Conservation (phyloP, 1,140 invertebrate species). For the Drosophila triauraria region DNA sequence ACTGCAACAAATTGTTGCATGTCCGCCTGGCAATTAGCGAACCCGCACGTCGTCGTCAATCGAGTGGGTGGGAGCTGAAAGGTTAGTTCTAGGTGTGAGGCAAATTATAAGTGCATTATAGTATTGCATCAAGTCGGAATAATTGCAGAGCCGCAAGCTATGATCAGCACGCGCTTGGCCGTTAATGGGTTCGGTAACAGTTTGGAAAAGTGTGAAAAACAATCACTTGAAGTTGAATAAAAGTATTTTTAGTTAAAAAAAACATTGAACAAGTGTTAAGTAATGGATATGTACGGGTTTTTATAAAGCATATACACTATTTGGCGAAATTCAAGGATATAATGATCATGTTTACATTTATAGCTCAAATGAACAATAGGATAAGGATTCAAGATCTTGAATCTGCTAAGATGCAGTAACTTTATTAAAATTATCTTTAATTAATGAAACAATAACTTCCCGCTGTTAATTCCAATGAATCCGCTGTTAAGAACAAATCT, state of each 20-base stretch:
- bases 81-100: conserved; percentile 36
- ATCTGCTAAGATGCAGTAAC: not conserved
- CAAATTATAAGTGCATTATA: conserved; percentile 41
- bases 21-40: conserved; percentile 39
- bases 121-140: conserved; percentile 31
- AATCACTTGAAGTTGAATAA: not conserved
- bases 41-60: conserved; percentile 18
- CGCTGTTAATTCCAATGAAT: conserved; percentile 1
- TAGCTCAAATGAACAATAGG: not conserved
- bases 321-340: not conserved
- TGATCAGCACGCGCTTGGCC: conserved; percentile 43
- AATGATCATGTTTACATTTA: no score
- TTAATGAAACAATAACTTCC: not conserved
- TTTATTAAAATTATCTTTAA: not conserved
- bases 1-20: conserved; percentile 64
- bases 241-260: not conserved
- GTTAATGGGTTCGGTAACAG: conserved; percentile 28
- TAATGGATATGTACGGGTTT: not conserved
- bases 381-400: not conserved
- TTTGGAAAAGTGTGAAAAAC: not conserved
- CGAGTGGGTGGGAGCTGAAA: conserved; percentile 26
- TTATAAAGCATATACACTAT: not conserved
- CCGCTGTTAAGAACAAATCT: not conserved
- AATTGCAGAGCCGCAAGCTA: conserved; percentile 41
- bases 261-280: not conserved